Conservation (phyloP, 2,113 vertebrate genomes). For the Semicossyphus pulcher region DNA sequence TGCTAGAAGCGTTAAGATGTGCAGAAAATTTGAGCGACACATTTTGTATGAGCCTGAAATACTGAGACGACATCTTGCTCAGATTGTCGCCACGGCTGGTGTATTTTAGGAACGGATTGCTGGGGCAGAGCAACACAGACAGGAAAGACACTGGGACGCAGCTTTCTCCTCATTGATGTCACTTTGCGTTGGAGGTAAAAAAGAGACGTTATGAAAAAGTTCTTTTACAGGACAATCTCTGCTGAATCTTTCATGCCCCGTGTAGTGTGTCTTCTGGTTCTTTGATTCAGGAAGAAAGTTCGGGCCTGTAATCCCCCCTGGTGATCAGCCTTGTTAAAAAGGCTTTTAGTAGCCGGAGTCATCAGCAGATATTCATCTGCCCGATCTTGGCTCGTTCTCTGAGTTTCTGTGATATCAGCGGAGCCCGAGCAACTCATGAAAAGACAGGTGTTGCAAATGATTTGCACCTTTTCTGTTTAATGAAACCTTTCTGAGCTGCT, state of each 20-base stretch:
- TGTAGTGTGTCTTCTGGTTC: conserved; percentile 26
- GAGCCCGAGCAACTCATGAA: background rate
- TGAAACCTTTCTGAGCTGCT: background rate
- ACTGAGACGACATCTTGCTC: background rate
- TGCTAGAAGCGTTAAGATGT: background rate
- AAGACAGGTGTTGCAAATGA: conserved; percentile 16
- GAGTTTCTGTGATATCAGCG: background rate
- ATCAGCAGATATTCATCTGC: conserved; percentile 25
- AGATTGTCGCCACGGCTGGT: background rate
- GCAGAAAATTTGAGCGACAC: background rate
- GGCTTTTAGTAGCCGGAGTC: conserved; percentile 38
- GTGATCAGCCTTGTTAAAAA: conserved; percentile 41
- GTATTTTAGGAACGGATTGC: conserved; percentile 9
- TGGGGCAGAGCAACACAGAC: background rate
- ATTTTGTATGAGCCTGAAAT: conserved; percentile 1
- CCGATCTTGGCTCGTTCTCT: conserved; percentile 7
- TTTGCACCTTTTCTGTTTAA: too few relatives aligned
- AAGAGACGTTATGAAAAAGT: conserved; percentile 8
- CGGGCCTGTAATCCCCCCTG: conserved; percentile 18
- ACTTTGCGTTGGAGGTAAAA: conserved; percentile 10
- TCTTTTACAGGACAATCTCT: conserved; percentile 15
- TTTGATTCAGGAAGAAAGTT: conserved; percentile 40
- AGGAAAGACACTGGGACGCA: conserved; percentile 1
- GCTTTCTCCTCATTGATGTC: conserved; percentile 15
- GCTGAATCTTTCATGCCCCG: conserved; percentile 21